These are phyloP conservation scores for Ictalurus punctatus DNA, from an alignment of 2,113 vertebrate genomes.

Conservation along the genomic window DNA sequence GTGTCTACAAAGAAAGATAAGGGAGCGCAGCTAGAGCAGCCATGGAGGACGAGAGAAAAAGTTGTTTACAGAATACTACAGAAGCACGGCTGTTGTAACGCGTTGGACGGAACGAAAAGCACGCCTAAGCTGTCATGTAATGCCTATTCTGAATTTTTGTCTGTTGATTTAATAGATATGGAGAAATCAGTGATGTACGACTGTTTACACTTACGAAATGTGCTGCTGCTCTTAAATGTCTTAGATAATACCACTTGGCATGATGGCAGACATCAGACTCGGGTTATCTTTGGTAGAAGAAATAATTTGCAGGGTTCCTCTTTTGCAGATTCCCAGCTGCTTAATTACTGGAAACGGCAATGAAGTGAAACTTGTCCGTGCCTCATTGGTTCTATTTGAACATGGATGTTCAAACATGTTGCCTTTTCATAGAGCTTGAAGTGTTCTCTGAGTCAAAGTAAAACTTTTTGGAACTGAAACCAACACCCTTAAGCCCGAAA, in stretches of 20 bases:
- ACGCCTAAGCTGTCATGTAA: not conserved
- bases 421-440: conserved; percentile 3
- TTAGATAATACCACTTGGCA: not conserved
- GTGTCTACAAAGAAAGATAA: conserved; percentile 69
- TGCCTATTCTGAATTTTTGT: not conserved
- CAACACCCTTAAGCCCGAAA: conserved; percentile 37
- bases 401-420: conserved; percentile 26
- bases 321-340: conserved; percentile 29
- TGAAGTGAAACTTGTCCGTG: conserved; percentile 12
- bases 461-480: conserved; percentile 28
- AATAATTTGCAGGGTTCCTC: conserved; percentile 34
- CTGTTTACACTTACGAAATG: not conserved
- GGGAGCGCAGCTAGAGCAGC: conserved; percentile 52
- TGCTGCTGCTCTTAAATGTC: not conserved
- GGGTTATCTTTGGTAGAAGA: not conserved
- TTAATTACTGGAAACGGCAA: not conserved
- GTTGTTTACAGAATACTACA: conserved; percentile 40
- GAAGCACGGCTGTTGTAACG: not conserved
- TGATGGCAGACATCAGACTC: not conserved
- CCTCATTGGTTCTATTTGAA: not conserved
- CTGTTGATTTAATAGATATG: not conserved
- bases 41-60: conserved; percentile 43
- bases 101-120: not conserved
- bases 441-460: not conserved
- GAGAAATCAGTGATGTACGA: not conserved